Evolutionary conservation across 2,113 vertebrate species (phyloP), one percentile per base, ranked within the genome.

Genomic region (Anarhynchus alexandrinus): DNA sequence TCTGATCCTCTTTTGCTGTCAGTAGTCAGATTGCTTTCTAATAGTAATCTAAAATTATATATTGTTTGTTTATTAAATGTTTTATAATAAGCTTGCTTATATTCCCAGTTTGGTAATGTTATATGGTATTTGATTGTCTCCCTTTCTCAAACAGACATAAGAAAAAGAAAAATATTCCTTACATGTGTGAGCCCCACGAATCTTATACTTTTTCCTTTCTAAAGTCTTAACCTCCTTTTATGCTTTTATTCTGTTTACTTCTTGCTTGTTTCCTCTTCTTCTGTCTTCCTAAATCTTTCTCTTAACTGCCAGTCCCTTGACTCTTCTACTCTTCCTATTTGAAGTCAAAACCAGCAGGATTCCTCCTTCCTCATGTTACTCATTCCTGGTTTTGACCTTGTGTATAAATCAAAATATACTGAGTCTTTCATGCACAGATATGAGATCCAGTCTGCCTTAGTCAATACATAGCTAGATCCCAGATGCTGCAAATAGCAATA

Each of bases 281-380:
- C 64, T 84, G 65, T 82, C 66, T 96, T 78, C 32, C n/a, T 82
- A 82, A 94, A 51, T 36, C 43, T 65, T 82, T 66, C 15, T 79
- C 15, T 76, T 49, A 29, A 7, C 43, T 93, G 82, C 91, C 49
- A 84, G 15, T 82, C 61, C 42, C 61, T 74, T 91, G 43, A 74
- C 34, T 95, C 43, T 61, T n/a, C 61, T 86, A n/a, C 12, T 89
- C 8, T 72, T 87, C 11, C 25, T 87, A n/a, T 96, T 57, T 96
- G 84, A 95, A 94, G 73, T 85, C 36, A 85, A 93, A 86, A 78
- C 19, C 78, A 93, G 30, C 81, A 90, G 70, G 49, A 91, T 90
- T 84, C 57, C 87, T 91, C 30, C 52, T 80, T 36, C 57, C 29
- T 87, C 47, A 34, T 61, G 43, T 16, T 49, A 84, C 19, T 80